phyloP scores from a whole-genome alignment of 1,140 invertebrate genomes.

The Cecropterus lyciades region DNA sequence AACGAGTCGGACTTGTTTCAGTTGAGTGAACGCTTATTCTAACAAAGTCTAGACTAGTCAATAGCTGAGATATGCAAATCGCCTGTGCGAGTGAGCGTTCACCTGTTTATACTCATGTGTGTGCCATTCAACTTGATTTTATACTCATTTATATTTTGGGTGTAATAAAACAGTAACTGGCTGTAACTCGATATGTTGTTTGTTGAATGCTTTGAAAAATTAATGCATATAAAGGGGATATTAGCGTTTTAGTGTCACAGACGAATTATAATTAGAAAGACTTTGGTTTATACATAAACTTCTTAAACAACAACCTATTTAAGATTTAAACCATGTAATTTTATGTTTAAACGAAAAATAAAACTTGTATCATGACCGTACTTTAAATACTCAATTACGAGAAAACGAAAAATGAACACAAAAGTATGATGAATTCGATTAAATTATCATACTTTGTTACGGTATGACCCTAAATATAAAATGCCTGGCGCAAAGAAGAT shows the following conservation, averaged over 20 bases:
- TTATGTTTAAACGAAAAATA: too few species aligned
- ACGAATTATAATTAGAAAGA: too few species aligned
- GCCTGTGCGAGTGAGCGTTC: constrained; percentile 39
- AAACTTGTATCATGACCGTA: too few species aligned
- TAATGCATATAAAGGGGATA: too few species aligned
- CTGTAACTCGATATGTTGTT: too few species aligned
- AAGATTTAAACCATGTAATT: too few species aligned
- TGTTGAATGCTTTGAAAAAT: too few species aligned
- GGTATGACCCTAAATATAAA: background rate
- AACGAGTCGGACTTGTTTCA: constrained; percentile 48
- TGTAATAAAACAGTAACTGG: background rate
- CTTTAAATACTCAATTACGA: background rate
- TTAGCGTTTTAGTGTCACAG: too few species aligned
- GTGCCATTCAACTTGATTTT: constrained; percentile 39
- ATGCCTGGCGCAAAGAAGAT: background rate
- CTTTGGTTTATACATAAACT: too few species aligned
- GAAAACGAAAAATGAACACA: background rate
- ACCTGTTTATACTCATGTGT: constrained; percentile 33
- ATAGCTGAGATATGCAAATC: constrained; percentile 66
- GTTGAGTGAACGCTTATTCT: constrained; percentile 55
- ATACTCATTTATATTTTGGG: constrained; percentile 17
- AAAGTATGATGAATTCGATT: background rate
- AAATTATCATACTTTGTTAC: background rate
- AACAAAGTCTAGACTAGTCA: constrained; percentile 65
- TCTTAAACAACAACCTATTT: too few species aligned